Evolutionary conservation across 1,140 invertebrate species (phyloP).

Genomic region (Parasteatoda tepidariorum): DNA sequence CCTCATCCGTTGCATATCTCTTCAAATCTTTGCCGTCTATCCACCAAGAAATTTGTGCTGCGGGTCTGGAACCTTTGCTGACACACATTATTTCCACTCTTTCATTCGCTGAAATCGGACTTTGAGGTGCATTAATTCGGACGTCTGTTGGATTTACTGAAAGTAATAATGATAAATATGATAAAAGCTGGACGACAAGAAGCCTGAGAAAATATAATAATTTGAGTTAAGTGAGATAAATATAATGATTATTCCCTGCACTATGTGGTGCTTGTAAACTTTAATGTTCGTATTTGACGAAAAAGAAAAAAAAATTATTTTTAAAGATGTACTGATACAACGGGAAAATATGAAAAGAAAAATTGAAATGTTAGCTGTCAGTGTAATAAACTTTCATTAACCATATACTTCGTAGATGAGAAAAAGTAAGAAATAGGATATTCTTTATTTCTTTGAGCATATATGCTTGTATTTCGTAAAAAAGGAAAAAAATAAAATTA

Average conservation of each 20-base stretch:
- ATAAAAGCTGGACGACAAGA: too few species aligned
- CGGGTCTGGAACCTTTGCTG: conserved; percentile 84
- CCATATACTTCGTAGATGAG: too few species aligned
- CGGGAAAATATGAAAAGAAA: too few species aligned
- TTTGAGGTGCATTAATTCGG: conserved; percentile 76
- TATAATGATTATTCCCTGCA: not conserved
- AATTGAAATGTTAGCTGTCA: too few species aligned
- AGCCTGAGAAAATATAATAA: not conserved
- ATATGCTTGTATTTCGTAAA: too few species aligned
- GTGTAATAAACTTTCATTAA: too few species aligned
- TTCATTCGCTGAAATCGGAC: conserved; percentile 78
- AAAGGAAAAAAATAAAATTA: too few species aligned
- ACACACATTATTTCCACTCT: conserved; percentile 83
- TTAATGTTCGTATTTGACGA: too few species aligned
- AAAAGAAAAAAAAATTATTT: too few species aligned
- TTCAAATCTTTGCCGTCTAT: conserved; percentile 71
- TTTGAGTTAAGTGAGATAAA: not conserved
- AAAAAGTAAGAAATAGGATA: too few species aligned
- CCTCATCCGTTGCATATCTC: conserved; percentile 20
- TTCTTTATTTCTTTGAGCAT: too few species aligned
- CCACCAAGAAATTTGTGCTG: conserved; percentile 88
- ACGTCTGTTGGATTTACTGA: conserved; percentile 84
- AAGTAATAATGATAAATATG: not conserved
- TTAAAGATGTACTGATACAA: too few species aligned
- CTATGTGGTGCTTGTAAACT: not conserved